phyloP scores from a whole-genome alignment of 1,140 invertebrate species.

The Papilio aristodemus region DNA sequence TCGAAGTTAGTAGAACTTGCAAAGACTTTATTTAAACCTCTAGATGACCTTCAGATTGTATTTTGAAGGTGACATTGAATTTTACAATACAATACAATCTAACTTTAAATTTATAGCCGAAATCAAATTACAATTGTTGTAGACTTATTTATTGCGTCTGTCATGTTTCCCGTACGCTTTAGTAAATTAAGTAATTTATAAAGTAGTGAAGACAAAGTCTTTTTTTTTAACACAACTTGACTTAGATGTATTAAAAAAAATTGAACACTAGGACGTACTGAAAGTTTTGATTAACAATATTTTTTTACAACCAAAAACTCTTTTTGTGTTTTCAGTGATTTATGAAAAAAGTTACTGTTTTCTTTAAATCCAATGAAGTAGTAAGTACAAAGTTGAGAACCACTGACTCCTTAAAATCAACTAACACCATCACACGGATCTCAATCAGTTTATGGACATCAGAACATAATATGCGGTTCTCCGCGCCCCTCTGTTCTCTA shows the following conservation, averaged over 20 bases:
- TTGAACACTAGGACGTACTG: background rate
- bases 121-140: slow-evolving; percentile 14
- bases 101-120: slow-evolving; percentile 19
- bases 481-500: slow-evolving; percentile 63
- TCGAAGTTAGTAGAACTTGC: background rate
- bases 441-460: slow-evolving; percentile 59
- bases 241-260: background rate
- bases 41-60: slow-evolving; percentile 15
- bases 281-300: too few relatives aligned
- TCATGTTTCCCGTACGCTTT: background rate
- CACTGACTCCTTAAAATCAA: slow-evolving; percentile 41
- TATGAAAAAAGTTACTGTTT: background rate
- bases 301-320: too few relatives aligned
- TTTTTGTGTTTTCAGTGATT: too few relatives aligned
- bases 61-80: slow-evolving; percentile 29
- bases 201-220: background rate
- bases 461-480: slow-evolving; percentile 64
- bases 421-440: slow-evolving; percentile 47
- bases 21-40: slow-evolving; percentile 21
- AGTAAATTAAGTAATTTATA: background rate
- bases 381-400: slow-evolving; percentile 45
- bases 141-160: slow-evolving; percentile 26
- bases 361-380: background rate
- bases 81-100: slow-evolving; percentile 12
- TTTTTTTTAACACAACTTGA: too few relatives aligned